Evolutionary conservation across 37 sponge, comb jelly and placozoan genomes (phyloP), one percentile per base, ranked within the genome.

Genomic region (Mnemiopsis leidyi): DNA sequence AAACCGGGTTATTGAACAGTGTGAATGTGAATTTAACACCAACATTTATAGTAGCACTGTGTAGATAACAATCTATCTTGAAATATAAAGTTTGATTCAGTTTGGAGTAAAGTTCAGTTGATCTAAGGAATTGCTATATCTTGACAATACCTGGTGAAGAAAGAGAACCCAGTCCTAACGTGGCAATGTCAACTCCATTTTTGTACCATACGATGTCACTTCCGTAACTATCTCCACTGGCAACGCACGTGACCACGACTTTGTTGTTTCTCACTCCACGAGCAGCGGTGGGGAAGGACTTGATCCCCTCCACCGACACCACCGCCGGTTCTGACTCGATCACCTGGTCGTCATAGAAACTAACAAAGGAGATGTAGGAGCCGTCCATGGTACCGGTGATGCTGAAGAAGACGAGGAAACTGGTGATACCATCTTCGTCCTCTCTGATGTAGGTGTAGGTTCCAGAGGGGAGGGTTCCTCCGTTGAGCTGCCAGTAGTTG

Each of bases 221-320:
- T 28, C 48, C 90, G 39, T 85, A 85, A 38, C 36, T n/a, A 25
- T 85, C 61, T 38, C 90, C 90, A 85, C 90, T 85, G 7, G 90
- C 32, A 16, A 85, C 61, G 39, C 90, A 85, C 25, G 90, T 85
- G n/a, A 85, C 48, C 40, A 40, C 24, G 25, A 39, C 90, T 3
- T n/a, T n/a, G 35, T 85, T 18, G 36, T 33, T 37, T 23, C 13
- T 25, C 13, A 85, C 90, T 23, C 90, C 90, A 21, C 90, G 23
- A n/a, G 90, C 90, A 38, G 61, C 23, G 0, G 90, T 40, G 7
- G 90, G 90, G 90, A 85, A 85, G 0, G 90, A 85, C 18, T 38
- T 85, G 61, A 85, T 85, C 0, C 90, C 90, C 25, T 32, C 90
- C 2, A 85, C 90, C 13, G 90, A 85, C n/a, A 85, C 1, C 13